Percentiles rank a stretch among this genome's conserved stretches.
Evolutionary conservation across 2,888 invertebrate genomes (phyloP).

Genomic region (Exephanes ischioxanthus): DNA sequence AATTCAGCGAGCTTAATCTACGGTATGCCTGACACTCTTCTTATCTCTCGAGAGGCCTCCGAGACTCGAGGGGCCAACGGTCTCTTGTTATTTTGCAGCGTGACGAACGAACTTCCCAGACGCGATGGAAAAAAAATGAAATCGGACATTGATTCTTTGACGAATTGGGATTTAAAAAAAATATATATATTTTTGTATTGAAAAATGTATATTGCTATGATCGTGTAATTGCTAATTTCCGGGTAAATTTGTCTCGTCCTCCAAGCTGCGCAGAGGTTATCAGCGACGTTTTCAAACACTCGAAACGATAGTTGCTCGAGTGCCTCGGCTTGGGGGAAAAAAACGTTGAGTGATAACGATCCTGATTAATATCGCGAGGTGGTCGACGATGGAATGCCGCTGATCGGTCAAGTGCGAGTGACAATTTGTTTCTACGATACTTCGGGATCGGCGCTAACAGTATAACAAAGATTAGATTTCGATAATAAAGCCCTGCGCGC

Average conservation of each 20-base stretch:
- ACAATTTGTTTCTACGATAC: background rate
- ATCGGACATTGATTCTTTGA: background rate
- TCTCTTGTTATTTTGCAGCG: conserved; percentile 1
- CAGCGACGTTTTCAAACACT: conserved; percentile 20
- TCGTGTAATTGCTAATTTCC: conserved; percentile 1
- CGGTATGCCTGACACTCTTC: conserved; percentile 19
- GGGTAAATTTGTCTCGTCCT: background rate
- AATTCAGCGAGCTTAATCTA: conserved; percentile 37
- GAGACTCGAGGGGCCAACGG: conserved; percentile 19
- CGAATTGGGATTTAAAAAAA: background rate
- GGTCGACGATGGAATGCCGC: background rate
- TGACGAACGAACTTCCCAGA: background rate
- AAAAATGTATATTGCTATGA: background rate
- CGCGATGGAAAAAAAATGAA: background rate
- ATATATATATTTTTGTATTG: background rate
- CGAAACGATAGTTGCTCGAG: conserved; percentile 38
- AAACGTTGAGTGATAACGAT: conserved; percentile 2
- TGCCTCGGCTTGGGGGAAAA: conserved; percentile 5
- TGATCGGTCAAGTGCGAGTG: conserved; percentile 18
- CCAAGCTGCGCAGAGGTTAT: conserved; percentile 7
- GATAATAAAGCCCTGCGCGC: conserved; percentile 8
- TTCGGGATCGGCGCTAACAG: background rate
- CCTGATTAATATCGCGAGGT: background rate
- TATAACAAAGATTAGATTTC: conserved; percentile 21
- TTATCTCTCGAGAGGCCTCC: conserved; percentile 16